Evolutionary conservation across 2,888 invertebrate species (phyloP), one percentile per base, ranked within the genome.

Genomic region (Aplocera efformata): DNA sequence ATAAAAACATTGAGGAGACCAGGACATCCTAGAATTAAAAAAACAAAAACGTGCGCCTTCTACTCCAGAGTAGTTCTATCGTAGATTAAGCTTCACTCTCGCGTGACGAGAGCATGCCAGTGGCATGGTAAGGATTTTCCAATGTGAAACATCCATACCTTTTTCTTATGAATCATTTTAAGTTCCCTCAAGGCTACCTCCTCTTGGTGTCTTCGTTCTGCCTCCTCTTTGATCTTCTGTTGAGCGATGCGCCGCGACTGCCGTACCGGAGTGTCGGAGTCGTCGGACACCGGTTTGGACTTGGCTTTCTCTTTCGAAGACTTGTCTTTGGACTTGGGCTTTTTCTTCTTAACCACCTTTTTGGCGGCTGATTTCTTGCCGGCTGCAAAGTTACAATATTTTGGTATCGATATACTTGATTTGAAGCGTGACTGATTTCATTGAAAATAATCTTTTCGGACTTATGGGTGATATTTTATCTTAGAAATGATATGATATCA

Each of bases 201-300:
- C 61, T 96, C 95, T 33, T 92, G 72, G 48, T 93, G 91, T 7
- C 94, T 81, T 1, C 94, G 79, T 46, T 96, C 94, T 0, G 94
- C 94, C 69, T 96, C 95, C 66, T 96, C 96, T 53, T 92, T 93
- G 42, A 96, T 95, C 73, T 96, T 95, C 63, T 95, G 90, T 73
- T 96, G 96, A 0, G 96, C 97, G 56, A 97, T 95, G 44, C 97
- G 89, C 1, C 96, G 89, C 1, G 96, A 96, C 63, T 95, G 94
- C 5, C 97, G 82, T 3, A 96, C 93, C 0, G 91, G 90, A 8
- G 77, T 62, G 30, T 81, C 88, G 0, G 74, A 72, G 1, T 85
- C 80, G 0, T 77, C 69, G 0, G 60, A 63, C 0, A 49, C 49
- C 6, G 53, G 52, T 1, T 48, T 53, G 0, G 58, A 53, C 30